phyloP scores from a whole-genome alignment of 2,113 vertebrate genomes.

The Lagopus leucura region DNA sequence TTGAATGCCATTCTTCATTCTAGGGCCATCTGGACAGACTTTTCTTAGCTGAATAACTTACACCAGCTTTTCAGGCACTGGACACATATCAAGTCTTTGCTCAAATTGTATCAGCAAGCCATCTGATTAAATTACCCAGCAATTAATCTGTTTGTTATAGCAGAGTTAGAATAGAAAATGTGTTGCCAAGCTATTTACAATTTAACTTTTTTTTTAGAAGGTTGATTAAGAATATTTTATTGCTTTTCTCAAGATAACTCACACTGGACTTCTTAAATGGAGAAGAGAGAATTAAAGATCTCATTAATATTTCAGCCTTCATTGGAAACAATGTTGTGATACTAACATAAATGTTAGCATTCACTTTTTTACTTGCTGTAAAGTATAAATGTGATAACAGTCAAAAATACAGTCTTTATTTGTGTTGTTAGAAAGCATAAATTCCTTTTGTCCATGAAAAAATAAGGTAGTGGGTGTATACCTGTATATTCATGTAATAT shows the following conservation, averaged over 20 bases:
- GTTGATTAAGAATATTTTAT: background rate
- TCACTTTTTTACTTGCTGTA: background rate
- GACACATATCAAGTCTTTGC: constrained; percentile 14
- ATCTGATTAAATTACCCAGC: constrained; percentile 43
- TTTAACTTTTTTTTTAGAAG: background rate
- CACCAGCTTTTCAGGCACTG: constrained; percentile 36
- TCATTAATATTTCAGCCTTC: background rate
- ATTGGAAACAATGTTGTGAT: background rate
- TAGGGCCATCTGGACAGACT: constrained; percentile 52
- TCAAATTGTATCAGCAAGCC: constrained; percentile 39
- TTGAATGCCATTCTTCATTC: constrained; percentile 41
- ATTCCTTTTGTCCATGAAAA: background rate
- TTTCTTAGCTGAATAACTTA: background rate
- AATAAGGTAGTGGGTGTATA: background rate
- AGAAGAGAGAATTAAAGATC: background rate
- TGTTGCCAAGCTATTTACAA: background rate
- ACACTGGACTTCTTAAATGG: background rate
- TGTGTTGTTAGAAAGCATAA: background rate
- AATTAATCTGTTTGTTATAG: constrained; percentile 47
- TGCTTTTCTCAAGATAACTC: background rate
- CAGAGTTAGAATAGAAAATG: background rate
- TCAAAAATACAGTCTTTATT: background rate
- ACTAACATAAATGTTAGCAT: background rate
- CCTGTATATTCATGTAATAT: background rate
- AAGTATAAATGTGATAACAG: background rate